Conservation (phyloP, 1,140 invertebrate genomes). For the Belonocnema kinseyi region DNA sequence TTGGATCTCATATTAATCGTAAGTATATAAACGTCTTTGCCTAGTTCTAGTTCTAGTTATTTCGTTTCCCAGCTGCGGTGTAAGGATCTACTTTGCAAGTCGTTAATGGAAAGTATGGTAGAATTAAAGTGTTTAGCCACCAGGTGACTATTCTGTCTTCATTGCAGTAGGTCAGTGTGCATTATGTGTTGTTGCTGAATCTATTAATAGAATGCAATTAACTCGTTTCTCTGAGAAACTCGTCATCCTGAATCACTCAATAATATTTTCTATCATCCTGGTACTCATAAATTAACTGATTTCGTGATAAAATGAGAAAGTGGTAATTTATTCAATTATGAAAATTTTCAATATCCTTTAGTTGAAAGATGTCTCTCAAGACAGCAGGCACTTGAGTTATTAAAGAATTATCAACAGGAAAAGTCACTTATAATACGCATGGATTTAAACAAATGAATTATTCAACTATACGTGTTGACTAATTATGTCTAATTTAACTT, state of each 20-base stretch:
- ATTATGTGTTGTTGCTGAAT: not conserved
- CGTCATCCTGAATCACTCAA: constrained; percentile 1
- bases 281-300: not conserved
- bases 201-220: constrained; percentile 21
- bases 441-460: too few species aligned
- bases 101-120: constrained; percentile 8
- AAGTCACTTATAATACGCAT: too few species aligned
- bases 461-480: too few species aligned
- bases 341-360: not conserved
- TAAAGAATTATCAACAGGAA: too few species aligned
- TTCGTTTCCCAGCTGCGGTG: not conserved
- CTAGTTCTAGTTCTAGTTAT: not conserved
- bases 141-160: not conserved
- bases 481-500: too few species aligned
- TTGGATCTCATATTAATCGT: too few species aligned
- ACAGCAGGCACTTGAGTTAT: too few species aligned
- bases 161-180: constrained; percentile 22
- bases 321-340: not conserved
- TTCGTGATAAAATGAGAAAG: not conserved
- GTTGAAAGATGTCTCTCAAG: too few species aligned
- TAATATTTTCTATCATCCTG: not conserved
- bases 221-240: constrained; percentile 9
- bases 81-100: constrained; percentile 12
- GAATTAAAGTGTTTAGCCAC: constrained; percentile 1
- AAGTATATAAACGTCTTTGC: not conserved